Percentiles rank a stretch among this genome's conserved stretches.
phyloP scores from a whole-genome alignment of 2,113 vertebrate species.

The Castor canadensis region DNA sequence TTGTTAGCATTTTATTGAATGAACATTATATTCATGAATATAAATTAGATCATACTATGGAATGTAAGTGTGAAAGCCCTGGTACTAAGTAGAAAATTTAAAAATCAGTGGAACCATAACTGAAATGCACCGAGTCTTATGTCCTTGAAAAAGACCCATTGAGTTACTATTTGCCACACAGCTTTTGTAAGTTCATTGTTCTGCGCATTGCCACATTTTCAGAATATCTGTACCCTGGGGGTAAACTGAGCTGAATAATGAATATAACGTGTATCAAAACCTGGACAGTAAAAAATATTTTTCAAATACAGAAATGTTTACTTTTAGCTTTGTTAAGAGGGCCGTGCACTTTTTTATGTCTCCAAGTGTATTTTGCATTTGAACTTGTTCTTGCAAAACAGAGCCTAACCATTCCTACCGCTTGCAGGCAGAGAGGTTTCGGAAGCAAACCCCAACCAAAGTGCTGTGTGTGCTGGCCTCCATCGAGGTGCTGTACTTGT shows the following conservation, averaged over 20 bases:
- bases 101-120: background rate
- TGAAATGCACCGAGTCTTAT: background rate
- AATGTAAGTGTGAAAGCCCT: background rate
- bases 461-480: conserved; percentile 95
- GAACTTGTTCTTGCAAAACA: background rate
- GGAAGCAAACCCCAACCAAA: conserved; percentile 91
- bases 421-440: conserved; percentile 93
- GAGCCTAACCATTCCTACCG: background rate
- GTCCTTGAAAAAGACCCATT: background rate
- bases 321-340: background rate
- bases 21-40: background rate
- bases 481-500: conserved; percentile 96
- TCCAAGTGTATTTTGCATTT: background rate
- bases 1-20: background rate
- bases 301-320: background rate
- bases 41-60: background rate
- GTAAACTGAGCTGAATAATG: background rate
- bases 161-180: background rate
- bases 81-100: background rate
- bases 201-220: background rate
- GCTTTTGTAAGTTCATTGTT: background rate
- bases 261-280: background rate
- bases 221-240: background rate
- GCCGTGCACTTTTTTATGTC: background rate
- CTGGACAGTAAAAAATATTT: background rate